Evolutionary conservation across 1,140 invertebrate genomes (phyloP).

Genomic region (Sycophila sp.): DNA sequence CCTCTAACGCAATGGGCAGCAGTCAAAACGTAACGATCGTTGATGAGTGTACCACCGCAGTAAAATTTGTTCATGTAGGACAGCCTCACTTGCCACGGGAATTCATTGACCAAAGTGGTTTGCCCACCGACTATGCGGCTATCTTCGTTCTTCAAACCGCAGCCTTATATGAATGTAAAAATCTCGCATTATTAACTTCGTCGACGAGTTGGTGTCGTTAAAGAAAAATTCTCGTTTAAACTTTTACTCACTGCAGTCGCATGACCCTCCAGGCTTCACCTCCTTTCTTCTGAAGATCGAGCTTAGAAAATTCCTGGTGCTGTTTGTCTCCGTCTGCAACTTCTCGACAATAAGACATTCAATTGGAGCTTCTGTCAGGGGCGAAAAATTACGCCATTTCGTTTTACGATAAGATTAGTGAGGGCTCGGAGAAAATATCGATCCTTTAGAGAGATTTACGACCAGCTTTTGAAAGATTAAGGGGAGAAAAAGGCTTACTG

Average conservation of each 20-base stretch:
- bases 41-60: conserved; percentile 85
- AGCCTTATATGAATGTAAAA: conserved; percentile 68
- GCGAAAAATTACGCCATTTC: too few species aligned
- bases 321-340: background rate
- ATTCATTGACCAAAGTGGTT: conserved; percentile 77
- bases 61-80: conserved; percentile 87
- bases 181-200: background rate
- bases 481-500: background rate
- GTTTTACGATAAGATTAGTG: background rate
- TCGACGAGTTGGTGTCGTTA: background rate
- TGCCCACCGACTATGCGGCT: conserved; percentile 82
- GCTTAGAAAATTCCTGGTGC: conserved; percentile 56
- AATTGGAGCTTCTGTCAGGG: background rate
- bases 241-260: conserved; percentile 58
- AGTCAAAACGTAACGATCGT: conserved; percentile 82
- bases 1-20: conserved; percentile 87
- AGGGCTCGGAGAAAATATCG: background rate
- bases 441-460: too few species aligned
- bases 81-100: conserved; percentile 84
- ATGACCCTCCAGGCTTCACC: conserved; percentile 46
- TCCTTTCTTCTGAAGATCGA: conserved; percentile 60
- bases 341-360: background rate
- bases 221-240: background rate
- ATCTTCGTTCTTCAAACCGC: conserved; percentile 81
- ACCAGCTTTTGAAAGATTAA: too few species aligned